phyloP scores from a whole-genome alignment of 2,113 vertebrate genomes.

The Castor canadensis region DNA sequence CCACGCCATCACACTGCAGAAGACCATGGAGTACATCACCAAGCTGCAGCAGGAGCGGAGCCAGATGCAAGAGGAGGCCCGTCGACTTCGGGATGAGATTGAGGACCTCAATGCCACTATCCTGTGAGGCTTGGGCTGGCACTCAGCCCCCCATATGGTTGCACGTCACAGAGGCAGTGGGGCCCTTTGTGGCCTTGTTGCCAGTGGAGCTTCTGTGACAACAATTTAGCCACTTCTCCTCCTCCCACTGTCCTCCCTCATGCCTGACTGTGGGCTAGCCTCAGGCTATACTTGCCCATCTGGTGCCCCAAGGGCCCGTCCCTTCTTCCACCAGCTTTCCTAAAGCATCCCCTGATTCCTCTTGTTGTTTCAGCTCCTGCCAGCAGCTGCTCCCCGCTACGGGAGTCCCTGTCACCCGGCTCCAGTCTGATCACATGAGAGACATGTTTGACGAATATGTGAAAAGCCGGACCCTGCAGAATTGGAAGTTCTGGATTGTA shows the following conservation, averaged over 20 bases:
- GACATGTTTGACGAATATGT: constrained; percentile 95
- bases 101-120: constrained; percentile 94
- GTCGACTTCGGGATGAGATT: constrained; percentile 93
- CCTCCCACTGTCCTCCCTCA: neutral
- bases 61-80: constrained; percentile 93
- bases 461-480: constrained; percentile 91
- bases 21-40: constrained; percentile 95
- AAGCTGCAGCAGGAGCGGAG: constrained; percentile 96
- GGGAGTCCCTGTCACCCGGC: constrained; percentile 88
- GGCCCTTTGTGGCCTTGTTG: neutral
- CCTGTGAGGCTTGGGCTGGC: constrained; percentile 83
- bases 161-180: fast-evolving
- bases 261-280: neutral
- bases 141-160: fast-evolving
- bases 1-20: constrained; percentile 94
- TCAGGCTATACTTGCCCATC: neutral
- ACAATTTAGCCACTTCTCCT: neutral
- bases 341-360: neutral
- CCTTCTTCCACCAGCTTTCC: neutral
- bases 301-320: neutral
- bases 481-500: constrained; percentile 99
- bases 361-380: constrained; percentile 86
- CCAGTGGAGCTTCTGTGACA: fast-evolving
- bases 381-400: constrained; percentile 96
- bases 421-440: constrained; percentile 90